phyloP scores from a whole-genome alignment of 1,140 invertebrate species.

The Orius laevigatus region DNA sequence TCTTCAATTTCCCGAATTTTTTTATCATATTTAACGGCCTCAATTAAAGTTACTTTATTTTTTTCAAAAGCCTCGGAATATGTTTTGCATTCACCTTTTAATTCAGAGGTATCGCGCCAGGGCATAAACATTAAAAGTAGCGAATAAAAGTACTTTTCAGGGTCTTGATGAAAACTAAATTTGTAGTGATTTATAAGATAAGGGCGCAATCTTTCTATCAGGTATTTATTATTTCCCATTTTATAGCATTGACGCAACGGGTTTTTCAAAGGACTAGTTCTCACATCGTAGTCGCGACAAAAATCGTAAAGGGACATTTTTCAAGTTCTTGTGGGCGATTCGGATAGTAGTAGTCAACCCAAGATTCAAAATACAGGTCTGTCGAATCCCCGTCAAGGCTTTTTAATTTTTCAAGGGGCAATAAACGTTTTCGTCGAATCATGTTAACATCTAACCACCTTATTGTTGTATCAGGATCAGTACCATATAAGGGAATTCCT shows the following conservation, averaged over 20 bases:
- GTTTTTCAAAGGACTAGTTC: neutral
- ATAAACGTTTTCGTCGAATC: constrained; percentile 17
- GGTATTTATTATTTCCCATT: constrained; percentile 1
- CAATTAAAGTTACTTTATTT: too few species aligned
- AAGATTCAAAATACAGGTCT: constrained; percentile 20
- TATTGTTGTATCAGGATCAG: constrained; percentile 20
- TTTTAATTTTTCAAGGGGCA: constrained; percentile 19
- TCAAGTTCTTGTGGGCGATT: constrained; percentile 20
- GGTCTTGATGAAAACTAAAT: constrained; percentile 2
- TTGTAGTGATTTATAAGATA: too few species aligned
- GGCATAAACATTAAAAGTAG: constrained; percentile 10
- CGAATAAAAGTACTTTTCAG: constrained; percentile 7
- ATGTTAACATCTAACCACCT: constrained; percentile 21
- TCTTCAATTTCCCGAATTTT: too few species aligned
- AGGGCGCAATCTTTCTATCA: constrained; percentile 6
- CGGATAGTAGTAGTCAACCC: constrained; percentile 22
- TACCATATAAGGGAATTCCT: constrained; percentile 18
- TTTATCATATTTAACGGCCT: too few species aligned
- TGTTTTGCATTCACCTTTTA: too few species aligned
- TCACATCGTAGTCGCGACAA: neutral
- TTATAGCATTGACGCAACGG: neutral
- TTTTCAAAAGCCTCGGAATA: too few species aligned
- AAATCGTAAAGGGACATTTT: constrained; percentile 1
- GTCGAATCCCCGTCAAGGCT: constrained; percentile 18
- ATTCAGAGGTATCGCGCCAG: neutral